Evolutionary conservation across 2,113 vertebrate species (phyloP).

Genomic region (Dascyllus trimaculatus): DNA sequence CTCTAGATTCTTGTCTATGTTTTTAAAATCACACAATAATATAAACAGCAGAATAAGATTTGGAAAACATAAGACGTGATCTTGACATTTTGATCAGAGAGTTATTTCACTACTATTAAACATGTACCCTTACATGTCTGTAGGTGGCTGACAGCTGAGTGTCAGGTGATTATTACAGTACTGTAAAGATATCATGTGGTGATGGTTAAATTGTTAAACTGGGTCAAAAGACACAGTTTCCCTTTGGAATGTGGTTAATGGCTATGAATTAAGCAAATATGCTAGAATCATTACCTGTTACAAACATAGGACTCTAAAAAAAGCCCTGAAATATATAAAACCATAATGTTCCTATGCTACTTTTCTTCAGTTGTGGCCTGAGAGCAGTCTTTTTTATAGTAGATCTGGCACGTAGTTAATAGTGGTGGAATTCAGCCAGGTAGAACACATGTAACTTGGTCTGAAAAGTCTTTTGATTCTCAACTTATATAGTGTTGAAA

Average conservation of each 20-base stretch:
- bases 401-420: neutral
- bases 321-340: neutral
- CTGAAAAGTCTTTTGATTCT: too few species aligned
- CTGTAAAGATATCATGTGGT: neutral
- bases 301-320: neutral
- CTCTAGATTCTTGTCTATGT: neutral
- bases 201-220: neutral
- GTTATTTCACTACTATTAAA: too few species aligned
- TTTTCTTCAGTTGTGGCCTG: too few species aligned
- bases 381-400: neutral
- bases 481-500: too few species aligned
- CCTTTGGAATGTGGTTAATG: neutral
- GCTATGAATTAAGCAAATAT: neutral
- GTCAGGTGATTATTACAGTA: neutral
- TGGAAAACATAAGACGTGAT: too few species aligned
- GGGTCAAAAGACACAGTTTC: rapidly evolving
- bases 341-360: too few species aligned
- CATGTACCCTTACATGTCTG: neutral
- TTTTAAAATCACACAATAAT: too few species aligned
- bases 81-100: too few species aligned
- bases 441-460: neutral
- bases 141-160: too few species aligned
- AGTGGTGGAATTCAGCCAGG: too few species aligned
- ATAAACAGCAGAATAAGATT: too few species aligned
- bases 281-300: neutral